phyloP scores from a whole-genome alignment of 2,888 invertebrate genomes.

The Drosophila flavopinicola region DNA sequence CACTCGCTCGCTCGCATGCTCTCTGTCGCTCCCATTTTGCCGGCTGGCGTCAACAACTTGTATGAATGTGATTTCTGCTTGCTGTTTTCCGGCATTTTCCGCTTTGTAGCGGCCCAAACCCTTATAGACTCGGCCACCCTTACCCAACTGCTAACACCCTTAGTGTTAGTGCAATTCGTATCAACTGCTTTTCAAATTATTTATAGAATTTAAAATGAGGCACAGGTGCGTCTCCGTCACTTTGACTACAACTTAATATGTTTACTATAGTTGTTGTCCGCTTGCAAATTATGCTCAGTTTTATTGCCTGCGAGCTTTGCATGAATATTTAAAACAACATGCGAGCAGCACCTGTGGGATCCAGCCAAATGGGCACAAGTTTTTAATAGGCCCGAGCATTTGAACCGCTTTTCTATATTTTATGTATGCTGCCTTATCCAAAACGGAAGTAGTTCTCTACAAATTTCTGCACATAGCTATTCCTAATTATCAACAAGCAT shows the following conservation, averaged over 20 bases:
- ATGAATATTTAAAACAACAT: conserved; percentile 65
- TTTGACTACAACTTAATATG: background rate
- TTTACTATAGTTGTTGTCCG: conserved; percentile 20
- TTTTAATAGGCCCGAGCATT: background rate
- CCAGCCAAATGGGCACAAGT: conserved; percentile 19
- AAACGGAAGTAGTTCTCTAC: background rate
- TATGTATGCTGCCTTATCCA: conserved; percentile 3
- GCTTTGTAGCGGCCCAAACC: background rate
- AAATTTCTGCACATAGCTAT: background rate
- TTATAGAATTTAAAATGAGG: conserved; percentile 77
- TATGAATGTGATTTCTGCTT: conserved; percentile 73
- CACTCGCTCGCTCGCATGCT: background rate
- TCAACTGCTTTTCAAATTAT: conserved; percentile 76
- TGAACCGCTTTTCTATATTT: background rate
- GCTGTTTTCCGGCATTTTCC: conserved; percentile 53
- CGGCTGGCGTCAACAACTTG: conserved; percentile 69
- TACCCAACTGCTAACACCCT: background rate
- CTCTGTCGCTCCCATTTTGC: conserved; percentile 17
- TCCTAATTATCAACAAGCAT: background rate
- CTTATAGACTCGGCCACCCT: background rate
- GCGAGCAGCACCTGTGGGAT: conserved; percentile 66
- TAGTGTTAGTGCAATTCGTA: conserved; percentile 50
- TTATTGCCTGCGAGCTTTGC: conserved; percentile 56
- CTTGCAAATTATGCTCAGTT: conserved; percentile 66
- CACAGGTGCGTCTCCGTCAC: conserved; percentile 36